A percentile compares a stretch with the other conserved stretches of the same genome.
These are phyloP conservation scores for Pangasianodon gigas DNA, from an alignment of 2,113 vertebrate genomes.

Conservation along the genomic window DNA sequence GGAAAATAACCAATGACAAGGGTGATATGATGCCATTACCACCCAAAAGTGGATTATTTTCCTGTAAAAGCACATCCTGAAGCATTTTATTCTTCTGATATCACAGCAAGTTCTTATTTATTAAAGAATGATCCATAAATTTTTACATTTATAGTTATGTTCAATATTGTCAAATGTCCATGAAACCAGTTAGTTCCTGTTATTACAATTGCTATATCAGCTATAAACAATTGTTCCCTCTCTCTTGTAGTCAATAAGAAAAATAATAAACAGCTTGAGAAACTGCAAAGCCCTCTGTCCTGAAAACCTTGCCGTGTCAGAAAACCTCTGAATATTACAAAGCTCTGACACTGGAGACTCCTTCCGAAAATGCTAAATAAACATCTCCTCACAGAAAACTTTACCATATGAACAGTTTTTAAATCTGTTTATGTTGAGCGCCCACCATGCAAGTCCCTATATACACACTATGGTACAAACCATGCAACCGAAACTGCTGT, in stretches of 20 bases:
- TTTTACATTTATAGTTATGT: neutral
- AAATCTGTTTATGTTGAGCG: neutral
- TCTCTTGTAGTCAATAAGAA: neutral
- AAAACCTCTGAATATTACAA: neutral
- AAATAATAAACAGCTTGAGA: neutral
- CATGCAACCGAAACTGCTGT: neutral
- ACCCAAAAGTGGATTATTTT: neutral
- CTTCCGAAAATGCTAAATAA: neutral
- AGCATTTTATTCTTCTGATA: neutral
- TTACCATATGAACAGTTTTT: neutral
- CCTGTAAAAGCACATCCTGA: neutral
- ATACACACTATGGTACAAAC: neutral
- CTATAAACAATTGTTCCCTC: neutral
- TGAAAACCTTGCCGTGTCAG: neutral
- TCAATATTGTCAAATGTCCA: neutral
- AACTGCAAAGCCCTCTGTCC: neutral
- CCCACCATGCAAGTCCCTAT: neutral
- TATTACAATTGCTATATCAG: neutral
- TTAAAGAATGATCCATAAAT: neutral
- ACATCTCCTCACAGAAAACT: neutral
- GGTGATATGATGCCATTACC: neutral
- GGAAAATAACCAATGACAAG: neutral
- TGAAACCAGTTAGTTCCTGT: neutral
- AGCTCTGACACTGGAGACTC: neutral
- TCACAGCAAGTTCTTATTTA: neutral